phyloP scores from a whole-genome alignment of 1,140 invertebrate species.

The Paraescarpia echinospica region DNA sequence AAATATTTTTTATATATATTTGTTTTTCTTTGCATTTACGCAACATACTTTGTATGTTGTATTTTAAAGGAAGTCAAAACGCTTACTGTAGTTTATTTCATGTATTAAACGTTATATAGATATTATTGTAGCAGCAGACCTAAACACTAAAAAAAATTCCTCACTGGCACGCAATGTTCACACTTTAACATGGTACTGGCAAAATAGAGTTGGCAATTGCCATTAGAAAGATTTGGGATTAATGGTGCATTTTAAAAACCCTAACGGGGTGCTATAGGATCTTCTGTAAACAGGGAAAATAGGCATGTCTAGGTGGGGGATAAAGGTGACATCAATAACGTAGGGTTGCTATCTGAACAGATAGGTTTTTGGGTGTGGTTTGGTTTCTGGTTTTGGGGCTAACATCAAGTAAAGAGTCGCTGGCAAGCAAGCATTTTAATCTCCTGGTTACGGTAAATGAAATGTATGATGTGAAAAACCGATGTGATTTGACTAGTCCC shows the following conservation, averaged over 20 bases:
- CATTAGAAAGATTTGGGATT: background rate
- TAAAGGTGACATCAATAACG: background rate
- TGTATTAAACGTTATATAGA: background rate
- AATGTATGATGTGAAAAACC: background rate
- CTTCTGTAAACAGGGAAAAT: background rate
- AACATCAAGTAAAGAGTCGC: background rate
- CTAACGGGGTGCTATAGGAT: background rate
- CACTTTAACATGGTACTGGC: background rate
- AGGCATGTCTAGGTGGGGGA: background rate
- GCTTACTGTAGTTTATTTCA: background rate
- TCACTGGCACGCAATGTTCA: constrained; percentile 3
- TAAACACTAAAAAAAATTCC: background rate
- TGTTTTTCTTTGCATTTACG: background rate
- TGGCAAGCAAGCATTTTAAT: background rate
- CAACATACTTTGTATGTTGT: background rate
- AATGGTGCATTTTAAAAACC: background rate
- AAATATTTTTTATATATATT: background rate
- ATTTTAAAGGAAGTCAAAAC: background rate
- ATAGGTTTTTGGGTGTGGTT: background rate
- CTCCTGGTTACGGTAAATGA: constrained; percentile 4
- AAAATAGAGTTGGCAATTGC: background rate
- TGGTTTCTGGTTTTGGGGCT: background rate
- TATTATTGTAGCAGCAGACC: background rate
- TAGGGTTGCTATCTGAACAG: background rate
- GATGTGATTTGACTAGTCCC: constrained; percentile 4